Conservation (phyloP, 2,113 vertebrate genomes). For the Orientallactaga bullata region DNA sequence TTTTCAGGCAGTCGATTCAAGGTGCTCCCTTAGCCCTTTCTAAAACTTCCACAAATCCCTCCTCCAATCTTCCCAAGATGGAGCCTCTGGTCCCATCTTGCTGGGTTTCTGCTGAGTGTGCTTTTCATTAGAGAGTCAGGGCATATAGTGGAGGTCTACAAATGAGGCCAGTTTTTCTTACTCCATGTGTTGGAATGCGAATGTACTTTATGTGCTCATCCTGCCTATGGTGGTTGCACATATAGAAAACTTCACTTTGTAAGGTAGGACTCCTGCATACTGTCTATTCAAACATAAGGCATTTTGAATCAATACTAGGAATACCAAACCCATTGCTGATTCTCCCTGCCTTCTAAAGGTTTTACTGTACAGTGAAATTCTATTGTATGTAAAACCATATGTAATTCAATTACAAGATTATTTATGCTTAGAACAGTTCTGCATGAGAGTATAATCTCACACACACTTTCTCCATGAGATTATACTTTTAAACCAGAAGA, state of each 20-base stretch:
- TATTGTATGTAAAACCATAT: background rate
- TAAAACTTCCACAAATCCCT: background rate
- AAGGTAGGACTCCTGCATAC: background rate
- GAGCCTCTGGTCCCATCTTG: accelerated
- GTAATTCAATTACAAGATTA: background rate
- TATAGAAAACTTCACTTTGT: background rate
- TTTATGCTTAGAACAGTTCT: no score
- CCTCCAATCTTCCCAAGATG: background rate
- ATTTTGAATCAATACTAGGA: background rate
- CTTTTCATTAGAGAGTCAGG: background rate
- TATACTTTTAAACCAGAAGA: background rate
- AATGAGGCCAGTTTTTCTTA: background rate
- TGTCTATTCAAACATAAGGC: background rate
- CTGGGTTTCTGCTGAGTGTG: background rate
- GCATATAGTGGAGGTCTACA: background rate
- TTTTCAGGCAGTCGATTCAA: background rate
- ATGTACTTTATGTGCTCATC: background rate
- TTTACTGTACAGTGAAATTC: background rate
- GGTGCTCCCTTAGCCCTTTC: background rate
- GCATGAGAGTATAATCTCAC: no score
- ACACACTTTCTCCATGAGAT: background rate
- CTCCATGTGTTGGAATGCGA: accelerated
- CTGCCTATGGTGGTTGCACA: background rate
- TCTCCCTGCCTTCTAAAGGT: background rate
- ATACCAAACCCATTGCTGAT: accelerated